Conservation (phyloP, 2,113 vertebrate genomes). For the Tympanuchus pallidicinctus region DNA sequence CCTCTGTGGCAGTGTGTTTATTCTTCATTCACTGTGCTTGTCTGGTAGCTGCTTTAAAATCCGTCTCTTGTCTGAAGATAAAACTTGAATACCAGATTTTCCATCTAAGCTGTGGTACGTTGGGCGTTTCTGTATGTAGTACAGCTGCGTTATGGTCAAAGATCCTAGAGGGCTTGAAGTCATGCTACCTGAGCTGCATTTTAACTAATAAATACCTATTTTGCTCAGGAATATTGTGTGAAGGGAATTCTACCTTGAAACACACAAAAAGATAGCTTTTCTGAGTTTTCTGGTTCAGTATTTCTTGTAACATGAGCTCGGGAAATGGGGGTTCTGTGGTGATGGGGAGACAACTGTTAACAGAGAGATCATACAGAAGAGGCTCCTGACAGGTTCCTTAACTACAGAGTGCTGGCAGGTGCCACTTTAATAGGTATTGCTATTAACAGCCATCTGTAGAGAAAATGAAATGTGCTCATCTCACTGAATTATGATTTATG, state of each 20-base stretch:
- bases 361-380: background rate
- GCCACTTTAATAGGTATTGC: slow-evolving; percentile 76
- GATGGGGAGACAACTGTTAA: background rate
- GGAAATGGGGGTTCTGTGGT: background rate
- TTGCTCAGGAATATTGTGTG: background rate
- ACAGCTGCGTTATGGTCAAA: background rate
- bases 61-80: background rate
- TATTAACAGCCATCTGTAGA: slow-evolving; percentile 69
- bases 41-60: slow-evolving; percentile 3
- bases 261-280: background rate
- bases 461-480: slow-evolving; percentile 73
- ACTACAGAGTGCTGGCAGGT: slow-evolving; percentile 67
- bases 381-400: slow-evolving; percentile 62
- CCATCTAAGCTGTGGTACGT: background rate
- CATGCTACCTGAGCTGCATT: background rate
- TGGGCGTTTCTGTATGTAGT: background rate
- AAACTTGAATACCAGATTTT: slow-evolving; percentile 13
- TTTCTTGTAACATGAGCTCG: background rate
- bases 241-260: background rate
- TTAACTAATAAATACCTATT: background rate
- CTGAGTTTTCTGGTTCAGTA: background rate
- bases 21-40: background rate
- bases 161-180: background rate
- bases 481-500: slow-evolving; percentile 79
- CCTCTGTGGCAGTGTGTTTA: background rate